Base-by-base conservation (phyloP, 2,113 vertebrate genomes). In the Alethe diademata region DNA sequence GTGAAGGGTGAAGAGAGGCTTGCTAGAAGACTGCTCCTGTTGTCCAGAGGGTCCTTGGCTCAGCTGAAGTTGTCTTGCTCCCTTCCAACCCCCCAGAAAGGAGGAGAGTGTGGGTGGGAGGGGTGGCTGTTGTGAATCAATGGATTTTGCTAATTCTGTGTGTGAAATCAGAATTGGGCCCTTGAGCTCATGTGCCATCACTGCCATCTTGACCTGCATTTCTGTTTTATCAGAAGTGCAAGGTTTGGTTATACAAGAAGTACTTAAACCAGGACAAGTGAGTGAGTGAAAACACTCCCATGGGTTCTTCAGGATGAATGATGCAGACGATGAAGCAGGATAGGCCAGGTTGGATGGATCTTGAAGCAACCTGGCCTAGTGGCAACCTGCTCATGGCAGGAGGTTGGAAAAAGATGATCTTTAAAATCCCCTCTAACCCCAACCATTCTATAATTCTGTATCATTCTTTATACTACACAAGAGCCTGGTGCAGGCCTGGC, bases 1-100 rank as follows among this genome's bases (percentile, higher is more conserved):
- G 84, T 82, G 94, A 78, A 72, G 82, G 65, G 43, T 61, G 65
- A 64, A 87, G 57, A 86, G 82, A 93, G 58, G 51, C 65, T 85
- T 86, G 79, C 56, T 88, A 62, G 83, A 43, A 93, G 51, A 47
- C n/a, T 69, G 40, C 10, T 51, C 16, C 25, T 18, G 4, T 19
- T 53, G 13, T 70, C 35, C 40, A 8, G 31, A 31, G 26, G 38
- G 9, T 78, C 14, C 43, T 35, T 51, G 48, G 31, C 14, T 29
- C 50, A 51, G 24, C n/a, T 58, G 42, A 22, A 35, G 29, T 20
- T 54, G 50, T 54, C 25, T 33, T 42, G 14, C 4, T 88, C 20
- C 53, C 33, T 69, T 36, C 35, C 48, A 53, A 1, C 8, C 42
- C 19, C 29, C 58, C 0, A 0, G 54, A 6, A 23, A 6, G 2